phyloP scores from a whole-genome alignment of 2,113 vertebrate species.

The Tapirus terrestris region DNA sequence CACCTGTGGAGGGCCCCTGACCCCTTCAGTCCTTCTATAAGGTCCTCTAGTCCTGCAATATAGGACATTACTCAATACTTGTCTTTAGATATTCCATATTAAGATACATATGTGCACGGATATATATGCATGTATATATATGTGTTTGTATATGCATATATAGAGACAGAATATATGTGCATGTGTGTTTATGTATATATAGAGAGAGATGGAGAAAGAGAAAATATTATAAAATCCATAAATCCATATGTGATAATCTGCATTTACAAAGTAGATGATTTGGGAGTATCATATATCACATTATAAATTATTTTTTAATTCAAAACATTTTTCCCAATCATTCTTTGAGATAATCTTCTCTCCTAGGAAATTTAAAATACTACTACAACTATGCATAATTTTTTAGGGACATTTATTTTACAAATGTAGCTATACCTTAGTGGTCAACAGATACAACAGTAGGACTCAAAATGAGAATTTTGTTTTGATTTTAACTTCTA shows the following conservation, averaged over 20 bases:
- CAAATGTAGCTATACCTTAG: not conserved
- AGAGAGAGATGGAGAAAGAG: not conserved
- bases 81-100: conserved; percentile 27
- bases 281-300: not conserved
- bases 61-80: not conserved
- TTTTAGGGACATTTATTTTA: not conserved
- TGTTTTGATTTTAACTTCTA: conserved; percentile 44
- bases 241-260: conserved; percentile 18
- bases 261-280: not conserved
- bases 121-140: not conserved
- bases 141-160: not conserved
- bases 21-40: not conserved
- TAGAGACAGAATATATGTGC: not conserved
- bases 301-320: not conserved
- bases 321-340: not conserved
- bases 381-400: not conserved
- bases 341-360: not conserved
- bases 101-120: not conserved
- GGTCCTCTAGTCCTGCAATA: not conserved
- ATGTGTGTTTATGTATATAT: not conserved
- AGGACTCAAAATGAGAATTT: conserved; percentile 34
- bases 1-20: not conserved
- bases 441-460: not conserved
- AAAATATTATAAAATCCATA: conserved; percentile 14
- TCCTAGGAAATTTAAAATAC: not conserved